Evolutionary conservation across 2,113 vertebrate species (phyloP).

Genomic region (Gadus chalcogrammus): DNA sequence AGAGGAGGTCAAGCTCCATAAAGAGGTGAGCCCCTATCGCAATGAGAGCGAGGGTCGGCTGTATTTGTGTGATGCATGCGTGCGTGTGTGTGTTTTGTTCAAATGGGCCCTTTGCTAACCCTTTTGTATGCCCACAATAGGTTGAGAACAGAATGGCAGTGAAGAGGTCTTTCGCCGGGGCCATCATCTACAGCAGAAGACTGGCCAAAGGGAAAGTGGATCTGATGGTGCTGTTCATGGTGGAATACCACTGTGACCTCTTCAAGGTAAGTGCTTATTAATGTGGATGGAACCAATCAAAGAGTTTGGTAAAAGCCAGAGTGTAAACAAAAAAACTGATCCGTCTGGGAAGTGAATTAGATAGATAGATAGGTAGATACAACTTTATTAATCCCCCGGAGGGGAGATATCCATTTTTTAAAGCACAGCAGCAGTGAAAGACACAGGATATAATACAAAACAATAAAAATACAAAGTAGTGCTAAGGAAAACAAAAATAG

Average conservation of each 20-base stretch:
- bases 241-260: conserved; percentile 91
- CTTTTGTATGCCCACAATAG: conserved; percentile 55
- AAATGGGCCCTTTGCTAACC: conserved; percentile 5
- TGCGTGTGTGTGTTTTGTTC: background rate
- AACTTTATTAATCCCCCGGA: too few species aligned
- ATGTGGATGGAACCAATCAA: too few species aligned
- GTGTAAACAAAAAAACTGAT: background rate
- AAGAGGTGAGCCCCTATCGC: conserved; percentile 75
- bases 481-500: too few species aligned
- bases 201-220: conserved; percentile 94
- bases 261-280: conserved; percentile 81
- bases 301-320: too few species aligned
- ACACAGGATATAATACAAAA: too few species aligned
- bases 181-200: conserved; percentile 84
- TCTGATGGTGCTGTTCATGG: conserved; percentile 91
- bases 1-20: conserved; percentile 84
- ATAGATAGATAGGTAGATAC: too few species aligned
- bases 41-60: background rate
- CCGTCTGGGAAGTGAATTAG: background rate
- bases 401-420: too few species aligned
- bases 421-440: too few species aligned
- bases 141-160: conserved; percentile 95
- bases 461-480: too few species aligned
- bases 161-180: conserved; percentile 89
- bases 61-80: background rate